A percentile compares a stretch with the other conserved stretches of the same genome.
Conservation (phyloP, 2,113 vertebrate species). For the Sclerurus mexicanus region DNA sequence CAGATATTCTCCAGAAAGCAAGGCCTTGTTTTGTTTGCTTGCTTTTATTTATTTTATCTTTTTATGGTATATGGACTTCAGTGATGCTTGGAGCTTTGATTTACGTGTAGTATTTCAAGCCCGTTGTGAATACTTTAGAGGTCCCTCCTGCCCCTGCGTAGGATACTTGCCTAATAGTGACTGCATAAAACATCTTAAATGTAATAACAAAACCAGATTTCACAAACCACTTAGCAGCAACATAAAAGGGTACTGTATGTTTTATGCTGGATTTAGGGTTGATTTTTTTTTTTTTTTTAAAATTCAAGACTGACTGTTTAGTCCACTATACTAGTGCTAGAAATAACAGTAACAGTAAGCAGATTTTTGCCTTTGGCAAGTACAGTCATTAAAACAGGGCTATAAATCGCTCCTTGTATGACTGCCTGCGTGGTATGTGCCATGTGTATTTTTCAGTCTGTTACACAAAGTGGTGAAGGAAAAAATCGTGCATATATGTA, state of each 20-base stretch:
- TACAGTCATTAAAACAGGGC: neutral
- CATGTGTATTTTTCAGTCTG: neutral
- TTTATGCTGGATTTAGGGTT: neutral
- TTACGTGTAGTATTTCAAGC: neutral
- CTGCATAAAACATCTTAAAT: slow-evolving; percentile 4
- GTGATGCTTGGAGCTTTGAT: neutral
- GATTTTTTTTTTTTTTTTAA: neutral
- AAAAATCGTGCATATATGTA: neutral
- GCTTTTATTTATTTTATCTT: neutral
- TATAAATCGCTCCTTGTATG: neutral
- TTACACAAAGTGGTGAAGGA: neutral
- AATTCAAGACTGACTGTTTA: neutral
- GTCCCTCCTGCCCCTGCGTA: neutral
- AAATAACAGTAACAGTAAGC: slow-evolving; percentile 15
- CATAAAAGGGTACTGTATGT: neutral
- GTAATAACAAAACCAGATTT: neutral
- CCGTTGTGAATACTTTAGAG: neutral
- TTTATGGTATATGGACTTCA: neutral
- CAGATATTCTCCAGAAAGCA: neutral
- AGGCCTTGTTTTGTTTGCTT: neutral
- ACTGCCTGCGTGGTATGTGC: neutral
- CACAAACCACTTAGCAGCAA: neutral
- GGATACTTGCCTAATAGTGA: neutral
- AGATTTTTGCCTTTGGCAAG: slow-evolving; percentile 43
- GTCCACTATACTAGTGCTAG: neutral